phyloP scores from a whole-genome alignment of 2,113 vertebrate species.

The Setophaga kirtlandii region DNA sequence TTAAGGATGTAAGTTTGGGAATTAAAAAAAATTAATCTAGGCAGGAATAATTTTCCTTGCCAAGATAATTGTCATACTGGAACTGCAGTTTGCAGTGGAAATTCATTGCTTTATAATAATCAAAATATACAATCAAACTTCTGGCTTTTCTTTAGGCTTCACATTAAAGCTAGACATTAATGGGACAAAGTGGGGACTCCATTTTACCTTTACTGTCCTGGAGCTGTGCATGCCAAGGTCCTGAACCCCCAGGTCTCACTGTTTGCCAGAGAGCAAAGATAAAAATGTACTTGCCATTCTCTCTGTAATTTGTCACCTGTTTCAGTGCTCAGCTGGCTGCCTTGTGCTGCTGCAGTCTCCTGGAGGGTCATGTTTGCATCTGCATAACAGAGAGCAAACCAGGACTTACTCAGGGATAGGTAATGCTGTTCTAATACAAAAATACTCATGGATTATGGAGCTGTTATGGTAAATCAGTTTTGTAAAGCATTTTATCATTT shows the following conservation, averaged over 20 bases:
- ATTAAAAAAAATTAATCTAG: not conserved
- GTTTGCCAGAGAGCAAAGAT: not conserved
- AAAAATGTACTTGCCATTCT: not conserved
- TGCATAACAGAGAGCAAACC: not conserved
- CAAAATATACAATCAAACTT: not conserved
- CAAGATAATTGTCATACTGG: not conserved
- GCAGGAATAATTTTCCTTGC: not conserved
- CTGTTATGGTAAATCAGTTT: not conserved
- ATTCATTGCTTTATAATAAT: not conserved
- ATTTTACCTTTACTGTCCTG: not conserved
- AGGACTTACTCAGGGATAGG: not conserved
- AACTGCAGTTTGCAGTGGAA: constrained; percentile 10
- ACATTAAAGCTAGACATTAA: not conserved
- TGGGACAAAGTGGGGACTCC: not conserved
- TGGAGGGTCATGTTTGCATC: not conserved
- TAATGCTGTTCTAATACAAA: not conserved
- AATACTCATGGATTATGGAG: not conserved
- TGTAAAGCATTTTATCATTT: not conserved
- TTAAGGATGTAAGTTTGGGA: not conserved
- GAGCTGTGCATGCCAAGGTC: rapidly evolving
- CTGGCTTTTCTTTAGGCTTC: not conserved
- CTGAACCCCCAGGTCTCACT: not conserved
- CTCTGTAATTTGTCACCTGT: not conserved
- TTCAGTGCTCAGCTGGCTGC: not conserved
- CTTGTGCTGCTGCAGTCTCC: not conserved